Conservation (phyloP, 2,113 vertebrate genomes). For the Egretta garzetta region DNA sequence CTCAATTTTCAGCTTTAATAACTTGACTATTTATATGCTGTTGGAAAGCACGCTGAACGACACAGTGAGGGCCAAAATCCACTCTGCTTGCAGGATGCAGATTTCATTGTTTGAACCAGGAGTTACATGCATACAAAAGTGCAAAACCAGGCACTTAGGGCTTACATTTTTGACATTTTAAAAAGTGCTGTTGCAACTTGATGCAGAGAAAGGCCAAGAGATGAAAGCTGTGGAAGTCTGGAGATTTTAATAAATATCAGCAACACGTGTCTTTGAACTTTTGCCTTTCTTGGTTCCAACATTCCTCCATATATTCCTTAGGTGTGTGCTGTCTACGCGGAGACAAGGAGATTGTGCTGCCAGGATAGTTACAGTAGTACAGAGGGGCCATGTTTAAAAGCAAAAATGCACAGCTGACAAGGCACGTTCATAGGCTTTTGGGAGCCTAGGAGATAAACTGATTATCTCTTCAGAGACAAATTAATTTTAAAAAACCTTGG, state of each 20-base stretch:
- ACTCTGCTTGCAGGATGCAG: neutral
- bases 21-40: neutral
- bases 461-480: neutral
- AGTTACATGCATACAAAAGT: neutral
- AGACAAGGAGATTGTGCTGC: neutral
- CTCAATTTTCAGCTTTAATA: conserved; percentile 16
- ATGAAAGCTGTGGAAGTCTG: neutral
- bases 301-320: neutral
- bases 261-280: neutral
- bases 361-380: neutral
- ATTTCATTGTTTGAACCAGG: neutral
- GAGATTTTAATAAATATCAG: neutral
- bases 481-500: neutral
- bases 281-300: neutral
- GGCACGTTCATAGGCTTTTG: neutral
- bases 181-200: neutral
- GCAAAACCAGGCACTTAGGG: neutral
- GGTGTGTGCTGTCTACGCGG: neutral
- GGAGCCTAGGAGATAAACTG: neutral
- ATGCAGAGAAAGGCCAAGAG: neutral
- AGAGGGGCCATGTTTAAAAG: neutral
- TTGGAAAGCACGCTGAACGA: neutral
- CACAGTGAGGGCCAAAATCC: neutral
- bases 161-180: neutral
- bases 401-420: neutral